Base-by-base conservation (phyloP, 2,113 vertebrate genomes). In the Alethe diademata region DNA sequence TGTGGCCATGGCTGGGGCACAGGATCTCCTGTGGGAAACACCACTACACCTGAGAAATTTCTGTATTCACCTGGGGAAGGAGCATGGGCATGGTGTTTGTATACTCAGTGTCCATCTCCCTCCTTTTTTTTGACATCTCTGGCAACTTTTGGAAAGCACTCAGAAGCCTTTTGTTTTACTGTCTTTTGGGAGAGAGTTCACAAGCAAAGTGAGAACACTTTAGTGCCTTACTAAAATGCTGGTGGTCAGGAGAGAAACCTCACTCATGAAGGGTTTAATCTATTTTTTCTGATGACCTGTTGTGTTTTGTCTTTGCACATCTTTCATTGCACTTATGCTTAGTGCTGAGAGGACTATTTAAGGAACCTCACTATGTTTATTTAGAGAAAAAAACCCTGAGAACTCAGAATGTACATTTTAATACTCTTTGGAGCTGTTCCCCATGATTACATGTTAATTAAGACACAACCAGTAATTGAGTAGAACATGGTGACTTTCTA, bases 301-400 rank as follows among this genome's bases (percentile, higher is more conserved):
- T 96, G 45, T 93, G 71, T 93, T 97, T 76, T 86, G 88, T 71
- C 87, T 82, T 82, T 88, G 94, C 51, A 93, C 17, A 84, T 89
- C 60, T 90, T 95, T 93, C 47, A 19, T 74, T 96, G 75, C 43
- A 86, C 56, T 83, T 82, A 48, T 24, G 75, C 82, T 93, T 85
- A 61, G 88, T 80, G 47, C 60, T 89, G 88, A 88, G 83, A 86
- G 47, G 40, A 70, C 75, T 89, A 78, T 92, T 94, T 93, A 88
- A 96, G 81, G 88, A 94, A 86, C 23, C 4, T 75, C 65, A 24
- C 45, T 65, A 29, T 79, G 66, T 86, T 93, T 92, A 79, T 86
- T 94, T 92, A 88, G 16, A 73, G n/a, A 25, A 71, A 78, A 81
- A 81, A 35, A 0, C 5, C 33, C 19, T 43, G 62, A 95, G 38